phyloP scores from a whole-genome alignment of 2,888 invertebrate species.

The Blera fallax region DNA sequence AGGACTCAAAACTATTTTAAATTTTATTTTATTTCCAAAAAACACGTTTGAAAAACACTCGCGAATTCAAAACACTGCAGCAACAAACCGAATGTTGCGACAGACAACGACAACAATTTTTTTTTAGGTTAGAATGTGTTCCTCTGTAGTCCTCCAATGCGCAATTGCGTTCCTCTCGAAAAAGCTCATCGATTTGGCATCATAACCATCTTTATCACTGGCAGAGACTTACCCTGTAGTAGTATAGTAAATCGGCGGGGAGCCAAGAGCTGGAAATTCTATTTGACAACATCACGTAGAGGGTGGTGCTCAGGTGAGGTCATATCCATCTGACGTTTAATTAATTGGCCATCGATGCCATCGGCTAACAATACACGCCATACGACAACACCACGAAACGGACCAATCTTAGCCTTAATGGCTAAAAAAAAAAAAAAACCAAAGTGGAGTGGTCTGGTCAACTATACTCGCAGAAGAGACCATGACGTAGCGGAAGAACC shows the following conservation, averaged over 20 bases:
- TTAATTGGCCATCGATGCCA: constrained; percentile 61
- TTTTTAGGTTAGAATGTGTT: constrained; percentile 18
- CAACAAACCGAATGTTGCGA: constrained; percentile 65
- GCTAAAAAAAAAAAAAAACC: constrained; percentile 11
- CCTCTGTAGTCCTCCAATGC: constrained; percentile 52
- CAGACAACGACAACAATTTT: constrained; percentile 66
- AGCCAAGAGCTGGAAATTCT: not conserved
- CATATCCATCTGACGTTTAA: constrained; percentile 30
- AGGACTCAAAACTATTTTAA: not conserved
- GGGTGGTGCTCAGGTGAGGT: constrained; percentile 48
- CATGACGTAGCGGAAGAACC: not conserved
- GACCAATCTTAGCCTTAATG: not conserved
- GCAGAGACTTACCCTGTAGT: not conserved
- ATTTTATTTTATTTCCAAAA: not conserved
- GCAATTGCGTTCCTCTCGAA: constrained; percentile 70
- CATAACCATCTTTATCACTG: constrained; percentile 39
- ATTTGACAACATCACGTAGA: not conserved
- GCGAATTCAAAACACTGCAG: constrained; percentile 63
- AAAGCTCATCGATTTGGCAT: constrained; percentile 72
- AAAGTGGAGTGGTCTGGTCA: not conserved
- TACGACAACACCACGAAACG: not conserved
- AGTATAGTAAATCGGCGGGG: not conserved
- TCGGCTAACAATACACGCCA: constrained; percentile 32
- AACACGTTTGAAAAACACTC: not conserved
- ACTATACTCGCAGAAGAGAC: not conserved